phyloP scores from a whole-genome alignment of 1,140 invertebrate genomes.

The Riptortus pedestris region DNA sequence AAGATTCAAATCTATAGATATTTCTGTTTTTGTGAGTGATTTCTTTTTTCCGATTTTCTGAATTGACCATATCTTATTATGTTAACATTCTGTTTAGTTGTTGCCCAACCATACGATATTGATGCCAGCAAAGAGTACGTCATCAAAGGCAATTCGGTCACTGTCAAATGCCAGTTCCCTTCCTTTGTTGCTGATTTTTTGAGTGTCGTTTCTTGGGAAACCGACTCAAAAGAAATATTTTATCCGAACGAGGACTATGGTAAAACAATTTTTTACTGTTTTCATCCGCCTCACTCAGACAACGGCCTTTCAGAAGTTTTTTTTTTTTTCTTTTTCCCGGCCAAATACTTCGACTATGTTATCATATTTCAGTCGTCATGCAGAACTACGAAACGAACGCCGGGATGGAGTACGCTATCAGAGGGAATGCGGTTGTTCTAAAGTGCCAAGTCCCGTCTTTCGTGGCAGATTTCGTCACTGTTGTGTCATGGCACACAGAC shows the following conservation, averaged over 20 bases:
- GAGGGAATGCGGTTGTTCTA: constrained; percentile 79
- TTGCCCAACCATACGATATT: constrained; percentile 73
- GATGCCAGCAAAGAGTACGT: constrained; percentile 85
- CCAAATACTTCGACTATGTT: neutral
- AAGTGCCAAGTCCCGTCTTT: constrained; percentile 87
- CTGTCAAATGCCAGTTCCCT: constrained; percentile 84
- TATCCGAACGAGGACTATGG: constrained; percentile 20
- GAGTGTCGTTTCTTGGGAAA: constrained; percentile 71
- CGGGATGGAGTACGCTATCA: constrained; percentile 83
- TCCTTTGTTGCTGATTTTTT: constrained; percentile 87
- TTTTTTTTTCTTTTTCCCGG: neutral
- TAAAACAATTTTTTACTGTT: neutral
- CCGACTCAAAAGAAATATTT: constrained; percentile 55
- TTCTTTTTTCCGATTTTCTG: too few relatives aligned
- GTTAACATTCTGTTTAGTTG: too few relatives aligned
- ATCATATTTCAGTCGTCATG: constrained; percentile 53
- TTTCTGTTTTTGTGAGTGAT: too few relatives aligned
- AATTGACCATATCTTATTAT: too few relatives aligned
- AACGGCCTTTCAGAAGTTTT: neutral
- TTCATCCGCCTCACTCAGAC: neutral
- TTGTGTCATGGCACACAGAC: constrained; percentile 79
- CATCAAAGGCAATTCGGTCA: constrained; percentile 78
- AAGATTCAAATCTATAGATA: too few relatives aligned
- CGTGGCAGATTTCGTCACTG: constrained; percentile 81
- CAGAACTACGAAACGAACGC: constrained; percentile 80